phyloP scores from a whole-genome alignment of 2,888 invertebrate genomes.

The Apamea epomidion region DNA sequence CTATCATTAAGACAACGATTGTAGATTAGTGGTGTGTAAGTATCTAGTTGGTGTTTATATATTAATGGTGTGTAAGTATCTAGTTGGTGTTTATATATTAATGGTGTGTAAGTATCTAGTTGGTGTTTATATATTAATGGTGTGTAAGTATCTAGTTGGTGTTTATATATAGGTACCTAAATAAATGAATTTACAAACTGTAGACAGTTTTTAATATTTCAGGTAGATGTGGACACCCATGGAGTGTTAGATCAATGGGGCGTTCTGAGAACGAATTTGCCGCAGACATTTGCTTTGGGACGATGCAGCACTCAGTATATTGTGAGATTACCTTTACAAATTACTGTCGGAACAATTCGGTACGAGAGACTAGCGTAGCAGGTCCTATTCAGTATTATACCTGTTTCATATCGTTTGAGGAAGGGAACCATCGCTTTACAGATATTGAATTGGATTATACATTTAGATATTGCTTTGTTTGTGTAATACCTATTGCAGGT shows the following conservation, averaged over 20 bases:
- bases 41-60: neutral
- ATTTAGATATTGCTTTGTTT: slow-evolving; percentile 14
- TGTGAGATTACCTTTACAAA: neutral
- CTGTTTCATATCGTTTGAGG: slow-evolving; percentile 19
- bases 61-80: neutral
- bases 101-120: neutral
- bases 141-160: neutral
- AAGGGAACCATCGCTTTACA: neutral
- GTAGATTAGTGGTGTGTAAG: neutral
- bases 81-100: neutral
- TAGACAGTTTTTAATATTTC: neutral
- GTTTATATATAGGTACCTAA: neutral
- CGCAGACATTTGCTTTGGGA: neutral
- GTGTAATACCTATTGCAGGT: neutral
- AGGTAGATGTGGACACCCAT: neutral
- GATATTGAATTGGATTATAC: slow-evolving; percentile 15
- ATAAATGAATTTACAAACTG: neutral
- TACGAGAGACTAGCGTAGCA: neutral
- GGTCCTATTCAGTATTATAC: slow-evolving; percentile 5
- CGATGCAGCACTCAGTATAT: no score
- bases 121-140: neutral
- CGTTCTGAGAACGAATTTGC: neutral
- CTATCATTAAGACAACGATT: neutral
- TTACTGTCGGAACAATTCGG: neutral
- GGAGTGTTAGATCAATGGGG: neutral